Base-by-base conservation (phyloP, 2,113 vertebrate genomes). In the Ramphastos sulfuratus region DNA sequence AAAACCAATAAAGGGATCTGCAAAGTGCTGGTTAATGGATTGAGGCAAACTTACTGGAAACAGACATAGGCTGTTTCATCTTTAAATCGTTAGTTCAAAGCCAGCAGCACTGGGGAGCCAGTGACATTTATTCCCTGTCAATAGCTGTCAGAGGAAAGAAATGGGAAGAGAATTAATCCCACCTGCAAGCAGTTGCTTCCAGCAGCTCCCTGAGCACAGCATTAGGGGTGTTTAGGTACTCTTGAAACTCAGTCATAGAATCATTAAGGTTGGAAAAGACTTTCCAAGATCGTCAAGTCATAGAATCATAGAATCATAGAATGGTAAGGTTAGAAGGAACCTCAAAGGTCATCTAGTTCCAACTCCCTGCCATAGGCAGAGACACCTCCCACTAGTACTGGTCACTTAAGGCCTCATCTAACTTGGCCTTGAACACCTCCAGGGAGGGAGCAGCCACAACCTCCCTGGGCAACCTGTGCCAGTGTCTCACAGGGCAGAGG, bases 1-100 rank as follows among this genome's bases (percentile, higher is more conserved):
- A 84, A 96, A 92, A 72, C 85, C 93, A 89, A 95, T 96, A 95
- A 95, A 96, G 71, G 35, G 2, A 79, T 82, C 80, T 61, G 92
- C 87, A 85, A 94, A 93, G 90, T 23, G 74, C 87, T 73, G 80
- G 50, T 96, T 94, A 93, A 96, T 95, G 94, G 95, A 69, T 93
- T 7, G 83, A 87, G 83, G 92, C 71, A 69, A 94, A 76, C 67
- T 92, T 72, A 93, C 92, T 94, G 94, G 91, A 94, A 95, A 84
- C 44, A 31, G 94, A 75, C 28, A 27, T 58, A 46, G 91, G 17
- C 28, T 65, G 81, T 90, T 94, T 92, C 79, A 48, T 54, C 91
- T 77, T 17, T 52, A 85, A 83, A 93, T 85, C 27, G 8, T 87
- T 79, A 20, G 28, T 50, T 94, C 77, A 72, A 78, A 82, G 35